phyloP scores from a whole-genome alignment of 2,888 invertebrate species.

The Stenichneumon culpator region DNA sequence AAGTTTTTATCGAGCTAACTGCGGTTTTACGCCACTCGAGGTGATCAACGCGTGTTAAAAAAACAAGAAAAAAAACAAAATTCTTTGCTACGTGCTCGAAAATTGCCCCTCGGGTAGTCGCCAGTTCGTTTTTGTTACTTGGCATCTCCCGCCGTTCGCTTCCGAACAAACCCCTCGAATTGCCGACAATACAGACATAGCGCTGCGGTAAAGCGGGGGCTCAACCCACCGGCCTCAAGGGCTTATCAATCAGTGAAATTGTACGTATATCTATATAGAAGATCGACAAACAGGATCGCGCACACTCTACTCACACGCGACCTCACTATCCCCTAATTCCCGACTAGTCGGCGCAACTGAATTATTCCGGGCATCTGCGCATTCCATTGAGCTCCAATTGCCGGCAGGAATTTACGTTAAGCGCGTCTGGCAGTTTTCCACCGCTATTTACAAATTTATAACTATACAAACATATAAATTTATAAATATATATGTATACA shows the following conservation, averaged over 20 bases:
- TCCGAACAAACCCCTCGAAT: not conserved
- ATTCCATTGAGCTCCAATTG: constrained; percentile 17
- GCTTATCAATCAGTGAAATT: constrained; percentile 21
- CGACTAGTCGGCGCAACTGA: constrained; percentile 5
- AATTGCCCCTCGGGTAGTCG: not conserved
- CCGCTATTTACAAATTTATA: not conserved
- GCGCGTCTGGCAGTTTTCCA: not conserved
- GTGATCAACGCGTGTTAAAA: not conserved
- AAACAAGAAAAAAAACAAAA: not conserved
- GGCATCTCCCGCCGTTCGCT: not conserved
- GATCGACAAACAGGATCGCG: constrained; percentile 13
- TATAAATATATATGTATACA: not conserved
- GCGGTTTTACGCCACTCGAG: not conserved
- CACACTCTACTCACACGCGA: not conserved
- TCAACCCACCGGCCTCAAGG: not conserved
- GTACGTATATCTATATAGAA: not conserved
- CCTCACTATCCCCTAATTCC: constrained; percentile 15
- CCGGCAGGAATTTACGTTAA: not conserved
- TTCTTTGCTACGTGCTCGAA: not conserved
- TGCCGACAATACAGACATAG: not conserved
- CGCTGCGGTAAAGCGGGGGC: not conserved
- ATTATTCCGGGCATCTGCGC: constrained; percentile 37
- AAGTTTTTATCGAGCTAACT: not conserved
- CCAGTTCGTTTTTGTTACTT: not conserved
- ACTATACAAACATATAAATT: not conserved